These are phyloP conservation scores for Mustela lutreola DNA, from an alignment of 2,113 vertebrate genomes.

Conservation along the genomic window DNA sequence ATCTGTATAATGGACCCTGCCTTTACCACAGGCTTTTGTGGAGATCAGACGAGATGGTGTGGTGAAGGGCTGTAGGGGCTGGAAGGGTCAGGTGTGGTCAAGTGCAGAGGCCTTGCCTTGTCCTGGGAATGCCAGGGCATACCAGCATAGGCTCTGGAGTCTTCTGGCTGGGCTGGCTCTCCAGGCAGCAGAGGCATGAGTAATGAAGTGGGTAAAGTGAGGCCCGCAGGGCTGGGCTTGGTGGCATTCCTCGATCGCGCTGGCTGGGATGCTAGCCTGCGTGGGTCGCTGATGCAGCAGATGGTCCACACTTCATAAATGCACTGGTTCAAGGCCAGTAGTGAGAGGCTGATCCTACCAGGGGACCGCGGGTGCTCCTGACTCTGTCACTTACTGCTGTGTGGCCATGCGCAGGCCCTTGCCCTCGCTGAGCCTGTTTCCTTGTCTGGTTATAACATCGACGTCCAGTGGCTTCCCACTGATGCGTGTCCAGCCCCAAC, in stretches of 20 bases:
- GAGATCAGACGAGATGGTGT: not conserved
- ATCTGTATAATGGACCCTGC: not conserved
- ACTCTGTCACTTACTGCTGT: not conserved
- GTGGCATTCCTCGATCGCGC: accelerated
- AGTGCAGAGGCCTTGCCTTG: not conserved
- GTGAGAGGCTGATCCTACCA: not conserved
- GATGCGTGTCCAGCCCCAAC: not conserved
- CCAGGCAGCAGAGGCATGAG: not conserved
- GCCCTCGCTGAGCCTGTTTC: not conserved
- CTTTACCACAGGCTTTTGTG: not conserved
- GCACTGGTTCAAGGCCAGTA: not conserved
- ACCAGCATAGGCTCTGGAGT: not conserved
- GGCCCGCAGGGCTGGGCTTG: not conserved
- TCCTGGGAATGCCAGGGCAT: not conserved
- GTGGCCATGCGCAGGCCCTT: not conserved
- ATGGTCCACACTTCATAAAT: not conserved
- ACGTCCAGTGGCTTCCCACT: not conserved
- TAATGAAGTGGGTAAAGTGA: not conserved
- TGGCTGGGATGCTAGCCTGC: not conserved
- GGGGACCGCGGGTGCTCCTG: not conserved
- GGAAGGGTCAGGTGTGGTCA: not conserved
- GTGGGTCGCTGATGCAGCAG: accelerated
- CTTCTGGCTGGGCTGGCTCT: not conserved
- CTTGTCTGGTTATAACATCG: not conserved
- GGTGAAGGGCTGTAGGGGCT: not conserved